A percentile compares a stretch with the other conserved stretches of the same genome.
These are phyloP conservation scores for Argyresthia albistria DNA, from an alignment of 2,888 invertebrate species.

Conservation along the genomic window DNA sequence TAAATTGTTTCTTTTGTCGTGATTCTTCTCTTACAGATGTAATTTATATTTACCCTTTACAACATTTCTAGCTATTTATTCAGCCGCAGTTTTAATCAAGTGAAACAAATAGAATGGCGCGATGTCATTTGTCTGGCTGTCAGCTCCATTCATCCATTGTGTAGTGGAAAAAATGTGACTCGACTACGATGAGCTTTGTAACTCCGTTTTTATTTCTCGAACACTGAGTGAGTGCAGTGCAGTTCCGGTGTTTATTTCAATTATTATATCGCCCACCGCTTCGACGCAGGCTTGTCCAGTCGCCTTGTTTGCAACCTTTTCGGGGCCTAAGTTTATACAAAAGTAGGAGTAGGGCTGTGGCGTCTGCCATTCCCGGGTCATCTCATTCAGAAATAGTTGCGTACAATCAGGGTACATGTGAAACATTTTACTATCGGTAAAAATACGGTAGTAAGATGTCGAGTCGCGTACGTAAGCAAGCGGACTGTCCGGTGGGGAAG, in stretches of 20 bases:
- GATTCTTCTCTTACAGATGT: constrained; percentile 18
- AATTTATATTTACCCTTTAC: constrained; percentile 15
- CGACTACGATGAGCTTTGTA: constrained; percentile 33
- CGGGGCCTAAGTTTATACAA: constrained; percentile 51
- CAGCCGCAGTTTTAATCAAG: neutral
- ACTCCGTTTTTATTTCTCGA: constrained; percentile 52
- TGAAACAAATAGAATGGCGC: constrained; percentile 41
- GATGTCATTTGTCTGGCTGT: constrained; percentile 49
- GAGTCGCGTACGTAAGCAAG: constrained; percentile 77
- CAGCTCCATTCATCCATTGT: constrained; percentile 63
- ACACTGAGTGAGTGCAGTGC: constrained; percentile 35
- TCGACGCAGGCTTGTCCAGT: constrained; percentile 17
- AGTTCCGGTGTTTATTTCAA: constrained; percentile 26
- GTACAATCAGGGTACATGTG: neutral
- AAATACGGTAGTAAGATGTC: constrained; percentile 48
- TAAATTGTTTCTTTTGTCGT: constrained; percentile 27
- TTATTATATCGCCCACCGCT: constrained; percentile 25
- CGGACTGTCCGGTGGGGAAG: constrained; percentile 73
- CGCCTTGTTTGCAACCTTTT: constrained; percentile 19
- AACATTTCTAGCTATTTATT: too few relatives aligned
- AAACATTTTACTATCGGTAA: constrained; percentile 14
- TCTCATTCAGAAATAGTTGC: constrained; percentile 13
- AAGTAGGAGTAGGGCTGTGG: constrained; percentile 54
- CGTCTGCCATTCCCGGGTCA: constrained; percentile 31
- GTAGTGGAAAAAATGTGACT: constrained; percentile 66